These are phyloP conservation scores for Misgurnus mizolepis DNA, from an alignment of 2,113 vertebrate genomes.

Conservation along the genomic window DNA sequence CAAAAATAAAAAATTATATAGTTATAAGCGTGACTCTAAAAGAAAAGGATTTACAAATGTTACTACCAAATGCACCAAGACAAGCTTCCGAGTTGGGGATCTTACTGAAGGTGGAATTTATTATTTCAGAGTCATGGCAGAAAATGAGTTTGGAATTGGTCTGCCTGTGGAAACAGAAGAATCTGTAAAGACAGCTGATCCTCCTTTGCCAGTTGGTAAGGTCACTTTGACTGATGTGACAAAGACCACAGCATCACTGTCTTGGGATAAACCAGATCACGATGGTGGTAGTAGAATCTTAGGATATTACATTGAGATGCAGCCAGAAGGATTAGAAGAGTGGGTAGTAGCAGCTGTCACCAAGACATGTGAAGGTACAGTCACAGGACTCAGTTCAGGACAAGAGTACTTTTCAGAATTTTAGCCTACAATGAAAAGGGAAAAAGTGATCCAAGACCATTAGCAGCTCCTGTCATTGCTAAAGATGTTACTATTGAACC, in stretches of 20 bases:
- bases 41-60: constrained; percentile 93
- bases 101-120: constrained; percentile 91
- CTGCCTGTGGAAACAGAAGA: constrained; percentile 83
- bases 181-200: constrained; percentile 89
- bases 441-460: constrained; percentile 89
- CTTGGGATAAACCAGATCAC: constrained; percentile 95
- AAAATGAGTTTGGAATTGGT: constrained; percentile 96
- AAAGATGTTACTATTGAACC: constrained; percentile 91
- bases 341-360: constrained; percentile 86
- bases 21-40: constrained; percentile 95
- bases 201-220: constrained; percentile 92
- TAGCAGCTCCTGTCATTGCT: constrained; percentile 88
- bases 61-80: constrained; percentile 90
- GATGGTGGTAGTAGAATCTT: constrained; percentile 95
- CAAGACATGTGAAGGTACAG: constrained; percentile 88
- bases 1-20: constrained; percentile 93
- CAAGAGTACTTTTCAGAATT: constrained; percentile 92
- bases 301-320: constrained; percentile 96
- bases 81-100: constrained; percentile 90
- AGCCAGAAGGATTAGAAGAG: constrained; percentile 88
- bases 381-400: constrained; percentile 87
- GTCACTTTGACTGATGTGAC: constrained; percentile 91
- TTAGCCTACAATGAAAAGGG: constrained; percentile 96
- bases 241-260: constrained; percentile 86
- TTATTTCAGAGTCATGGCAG: constrained; percentile 97